A percentile compares a stretch with the other conserved stretches of the same genome.
Conservation (phyloP, 2,113 vertebrate genomes). For the Bufo gargarizans region DNA sequence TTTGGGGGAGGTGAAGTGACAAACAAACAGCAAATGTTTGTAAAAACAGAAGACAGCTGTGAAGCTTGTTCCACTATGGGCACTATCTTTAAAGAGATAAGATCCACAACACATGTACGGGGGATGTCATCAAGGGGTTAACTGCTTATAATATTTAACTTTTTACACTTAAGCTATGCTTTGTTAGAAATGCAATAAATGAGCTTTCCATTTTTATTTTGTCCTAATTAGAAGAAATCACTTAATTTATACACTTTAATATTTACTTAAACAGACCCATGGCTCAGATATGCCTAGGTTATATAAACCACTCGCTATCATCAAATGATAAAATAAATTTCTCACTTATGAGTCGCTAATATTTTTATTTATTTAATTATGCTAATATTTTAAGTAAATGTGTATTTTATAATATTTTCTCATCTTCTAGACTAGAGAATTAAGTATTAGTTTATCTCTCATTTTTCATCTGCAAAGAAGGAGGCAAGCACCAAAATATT, state of each 20-base stretch:
- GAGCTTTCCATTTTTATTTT: neutral
- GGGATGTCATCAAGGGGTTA: too few species aligned
- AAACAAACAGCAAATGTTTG: too few species aligned
- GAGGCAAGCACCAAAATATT: neutral
- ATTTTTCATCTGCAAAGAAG: conserved; percentile 13
- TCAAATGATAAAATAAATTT: neutral
- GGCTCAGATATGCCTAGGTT: neutral
- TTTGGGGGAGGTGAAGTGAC: too few species aligned
- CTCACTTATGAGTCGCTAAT: neutral
- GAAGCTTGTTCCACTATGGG: too few species aligned
- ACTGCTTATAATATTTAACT: neutral
- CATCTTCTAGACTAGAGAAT: neutral
- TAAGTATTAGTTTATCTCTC: neutral
- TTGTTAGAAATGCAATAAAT: neutral
- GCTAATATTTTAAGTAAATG: neutral
- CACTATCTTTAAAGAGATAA: too few species aligned
- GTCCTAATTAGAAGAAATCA: neutral
- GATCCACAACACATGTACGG: too few species aligned
- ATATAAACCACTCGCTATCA: neutral
- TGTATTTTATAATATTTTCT: neutral
- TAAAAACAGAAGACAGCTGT: too few species aligned
- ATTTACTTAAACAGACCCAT: neutral
- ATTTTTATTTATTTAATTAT: too few species aligned
- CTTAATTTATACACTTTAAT: neutral
- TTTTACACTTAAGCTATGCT: neutral